Evolutionary conservation across 1,140 invertebrate species (phyloP).

Genomic region (Apis laboriosa): DNA sequence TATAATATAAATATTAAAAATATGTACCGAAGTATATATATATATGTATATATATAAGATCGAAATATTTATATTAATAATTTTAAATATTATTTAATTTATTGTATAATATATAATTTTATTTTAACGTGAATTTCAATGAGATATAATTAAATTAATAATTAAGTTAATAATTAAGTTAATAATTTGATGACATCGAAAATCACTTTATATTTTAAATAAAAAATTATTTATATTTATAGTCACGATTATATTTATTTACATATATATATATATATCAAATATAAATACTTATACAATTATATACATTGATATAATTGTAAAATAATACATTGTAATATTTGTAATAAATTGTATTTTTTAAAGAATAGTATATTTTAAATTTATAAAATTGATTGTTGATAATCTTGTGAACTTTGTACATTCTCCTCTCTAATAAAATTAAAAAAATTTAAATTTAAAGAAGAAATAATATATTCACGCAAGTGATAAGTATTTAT

Average conservation of each 20-base stretch:
- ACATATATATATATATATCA: background rate
- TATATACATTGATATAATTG: background rate
- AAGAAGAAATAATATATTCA: background rate
- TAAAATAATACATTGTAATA: too few species aligned
- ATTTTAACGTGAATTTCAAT: background rate
- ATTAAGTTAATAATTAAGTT: too few species aligned
- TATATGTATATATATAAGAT: too few species aligned
- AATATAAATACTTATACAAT: background rate
- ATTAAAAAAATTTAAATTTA: background rate
- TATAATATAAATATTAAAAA: too few species aligned
- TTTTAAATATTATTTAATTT: too few species aligned
- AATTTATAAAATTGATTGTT: background rate
- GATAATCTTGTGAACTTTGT: conserved; percentile 29
- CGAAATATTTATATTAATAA: too few species aligned
- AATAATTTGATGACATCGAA: background rate
- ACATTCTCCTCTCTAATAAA: too few species aligned
- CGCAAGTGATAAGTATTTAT: background rate
- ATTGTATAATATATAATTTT: background rate
- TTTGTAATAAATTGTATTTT: background rate
- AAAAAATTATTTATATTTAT: background rate
- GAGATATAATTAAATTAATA: background rate
- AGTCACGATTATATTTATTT: background rate
- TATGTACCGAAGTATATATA: too few species aligned
- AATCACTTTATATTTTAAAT: background rate
- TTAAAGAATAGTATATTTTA: background rate